Percentiles rank a stretch among this genome's conserved stretches.
phyloP scores from a whole-genome alignment of 2,113 vertebrate species.

The Alouatta palliata region DNA sequence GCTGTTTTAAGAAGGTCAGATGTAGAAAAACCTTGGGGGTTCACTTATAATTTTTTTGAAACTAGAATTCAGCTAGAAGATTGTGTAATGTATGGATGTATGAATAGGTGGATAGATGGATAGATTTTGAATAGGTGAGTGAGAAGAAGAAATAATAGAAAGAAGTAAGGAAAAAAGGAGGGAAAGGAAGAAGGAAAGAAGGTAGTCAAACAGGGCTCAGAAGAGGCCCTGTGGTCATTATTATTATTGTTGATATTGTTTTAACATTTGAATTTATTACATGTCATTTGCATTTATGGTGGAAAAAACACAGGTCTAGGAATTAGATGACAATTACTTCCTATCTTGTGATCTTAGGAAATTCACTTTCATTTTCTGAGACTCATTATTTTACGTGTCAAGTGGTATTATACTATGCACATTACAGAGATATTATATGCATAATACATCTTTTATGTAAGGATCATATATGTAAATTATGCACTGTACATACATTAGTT shows the following conservation, averaged over 20 bases:
- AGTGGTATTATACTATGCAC: slow-evolving; percentile 24
- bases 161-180: neutral
- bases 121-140: too few species aligned
- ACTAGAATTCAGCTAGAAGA: neutral
- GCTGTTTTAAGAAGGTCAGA: neutral
- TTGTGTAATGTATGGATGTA: neutral
- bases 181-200: neutral
- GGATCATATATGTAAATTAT: slow-evolving; percentile 51
- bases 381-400: slow-evolving; percentile 48
- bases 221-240: neutral
- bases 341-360: neutral
- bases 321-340: neutral
- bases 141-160: neutral
- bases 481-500: slow-evolving; percentile 12
- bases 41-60: neutral
- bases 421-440: slow-evolving; percentile 9
- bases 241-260: neutral
- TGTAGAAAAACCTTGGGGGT: neutral
- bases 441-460: neutral
- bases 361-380: slow-evolving; percentile 50
- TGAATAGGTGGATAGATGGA: neutral
- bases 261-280: neutral
- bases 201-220: neutral
- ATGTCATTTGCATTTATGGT: neutral
- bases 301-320: neutral